Conservation (phyloP, 2,888 invertebrate genomes). For the Camponotus fellah region DNA sequence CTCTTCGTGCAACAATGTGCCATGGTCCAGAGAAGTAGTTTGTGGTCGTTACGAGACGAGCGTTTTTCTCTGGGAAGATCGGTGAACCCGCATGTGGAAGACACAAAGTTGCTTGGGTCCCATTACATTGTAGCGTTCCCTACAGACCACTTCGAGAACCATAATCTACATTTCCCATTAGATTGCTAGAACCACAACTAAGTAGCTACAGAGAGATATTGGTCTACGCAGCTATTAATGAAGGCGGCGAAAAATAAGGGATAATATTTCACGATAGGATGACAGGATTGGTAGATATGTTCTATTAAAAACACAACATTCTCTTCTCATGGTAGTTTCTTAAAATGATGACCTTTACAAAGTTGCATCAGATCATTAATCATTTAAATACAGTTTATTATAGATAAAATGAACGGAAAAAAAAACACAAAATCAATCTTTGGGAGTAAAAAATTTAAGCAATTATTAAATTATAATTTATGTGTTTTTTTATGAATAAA, state of each 20-base stretch:
- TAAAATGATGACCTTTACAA: background rate
- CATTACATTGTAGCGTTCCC: constrained; percentile 60
- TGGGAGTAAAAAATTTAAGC: background rate
- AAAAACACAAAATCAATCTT: background rate
- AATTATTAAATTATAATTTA: background rate
- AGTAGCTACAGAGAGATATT: constrained; percentile 2
- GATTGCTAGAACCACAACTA: constrained; percentile 46
- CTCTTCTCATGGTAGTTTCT: background rate
- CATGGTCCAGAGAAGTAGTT: constrained; percentile 28
- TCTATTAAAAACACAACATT: background rate
- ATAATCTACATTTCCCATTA: constrained; percentile 57
- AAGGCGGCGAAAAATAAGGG: constrained; percentile 9
- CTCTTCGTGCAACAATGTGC: constrained; percentile 51
- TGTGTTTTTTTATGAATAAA: background rate
- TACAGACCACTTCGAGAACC: constrained; percentile 36
- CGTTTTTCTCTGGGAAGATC: constrained; percentile 50
- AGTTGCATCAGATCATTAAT: constrained; percentile 3
- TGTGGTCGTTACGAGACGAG: constrained; percentile 48
- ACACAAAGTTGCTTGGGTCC: constrained; percentile 52
- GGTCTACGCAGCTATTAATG: constrained; percentile 20
- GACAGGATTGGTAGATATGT: background rate
- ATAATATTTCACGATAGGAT: constrained; percentile 29
- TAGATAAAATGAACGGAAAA: background rate
- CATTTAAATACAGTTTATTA: background rate
- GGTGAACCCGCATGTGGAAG: constrained; percentile 23